Percentiles rank a stretch among this genome's conserved stretches.
Evolutionary conservation across 2,113 vertebrate genomes (phyloP).

Genomic region (Indicator maculatus): DNA sequence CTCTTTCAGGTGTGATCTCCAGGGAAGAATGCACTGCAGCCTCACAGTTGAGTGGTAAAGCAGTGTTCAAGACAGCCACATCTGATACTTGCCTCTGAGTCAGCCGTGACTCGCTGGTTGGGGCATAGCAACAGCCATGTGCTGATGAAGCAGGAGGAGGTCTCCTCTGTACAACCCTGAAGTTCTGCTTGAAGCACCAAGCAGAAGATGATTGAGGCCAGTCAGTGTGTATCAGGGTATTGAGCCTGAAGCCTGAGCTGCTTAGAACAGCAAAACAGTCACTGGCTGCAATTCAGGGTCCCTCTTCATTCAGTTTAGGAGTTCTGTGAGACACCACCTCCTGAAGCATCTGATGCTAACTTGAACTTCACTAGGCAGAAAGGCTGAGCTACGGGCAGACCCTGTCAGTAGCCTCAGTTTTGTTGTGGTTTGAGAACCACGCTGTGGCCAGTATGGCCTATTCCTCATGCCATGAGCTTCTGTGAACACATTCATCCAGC

Average conservation of each 20-base stretch:
- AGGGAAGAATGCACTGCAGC: not conserved
- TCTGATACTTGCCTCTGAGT: not conserved
- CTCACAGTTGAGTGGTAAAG: not conserved
- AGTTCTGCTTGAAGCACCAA: not conserved
- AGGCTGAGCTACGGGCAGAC: not conserved
- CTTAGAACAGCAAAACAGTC: not conserved
- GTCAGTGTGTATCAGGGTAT: not conserved
- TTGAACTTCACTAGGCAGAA: not conserved
- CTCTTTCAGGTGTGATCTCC: not conserved
- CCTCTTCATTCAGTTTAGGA: not conserved
- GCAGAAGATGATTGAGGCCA: not conserved
- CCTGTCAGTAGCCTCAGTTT: not conserved
- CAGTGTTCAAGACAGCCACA: not conserved
- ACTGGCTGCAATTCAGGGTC: not conserved
- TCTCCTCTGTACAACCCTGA: not conserved
- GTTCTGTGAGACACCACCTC: not conserved
- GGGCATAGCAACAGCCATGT: not conserved
- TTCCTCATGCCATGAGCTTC: not conserved
- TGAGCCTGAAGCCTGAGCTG: not conserved
- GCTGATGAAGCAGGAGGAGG: not conserved
- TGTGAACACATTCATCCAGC: too few species aligned
- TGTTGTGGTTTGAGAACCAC: not conserved
- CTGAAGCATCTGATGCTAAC: not conserved
- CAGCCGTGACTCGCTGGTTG: not conserved
- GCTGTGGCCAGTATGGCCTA: not conserved